Evolutionary conservation across 1,140 invertebrate genomes (phyloP).

Genomic region (Scylla paramamosain): DNA sequence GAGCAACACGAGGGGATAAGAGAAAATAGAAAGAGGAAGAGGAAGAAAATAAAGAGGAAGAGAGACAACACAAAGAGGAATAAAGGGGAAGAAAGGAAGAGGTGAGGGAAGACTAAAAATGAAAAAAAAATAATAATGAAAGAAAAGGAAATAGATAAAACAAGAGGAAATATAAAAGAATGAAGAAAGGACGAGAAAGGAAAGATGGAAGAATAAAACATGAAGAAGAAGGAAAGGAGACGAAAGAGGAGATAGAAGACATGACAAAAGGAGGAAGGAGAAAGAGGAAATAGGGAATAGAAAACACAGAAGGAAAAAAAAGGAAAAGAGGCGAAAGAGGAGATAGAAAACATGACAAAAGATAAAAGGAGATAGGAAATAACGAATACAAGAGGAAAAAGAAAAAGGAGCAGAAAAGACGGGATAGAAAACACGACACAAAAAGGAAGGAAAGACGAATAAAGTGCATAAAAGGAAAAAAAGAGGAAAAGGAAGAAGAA

Average conservation of each 20-base stretch:
- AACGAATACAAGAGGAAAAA: background rate
- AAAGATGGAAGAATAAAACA: too few relatives aligned
- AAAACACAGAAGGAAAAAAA: background rate
- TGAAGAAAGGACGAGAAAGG: too few relatives aligned
- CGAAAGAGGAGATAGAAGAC: background rate
- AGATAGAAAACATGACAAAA: background rate
- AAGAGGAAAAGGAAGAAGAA: slow-evolving; percentile 28
- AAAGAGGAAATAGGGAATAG: background rate
- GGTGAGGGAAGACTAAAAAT: too few relatives aligned
- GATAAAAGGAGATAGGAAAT: background rate
- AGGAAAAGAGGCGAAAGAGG: background rate
- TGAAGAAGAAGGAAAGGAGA: background rate
- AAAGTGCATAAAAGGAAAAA: too few relatives aligned
- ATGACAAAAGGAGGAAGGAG: background rate
- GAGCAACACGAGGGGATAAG: background rate
- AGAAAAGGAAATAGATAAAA: too few relatives aligned
- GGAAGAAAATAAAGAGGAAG: too few relatives aligned
- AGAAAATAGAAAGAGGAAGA: background rate
- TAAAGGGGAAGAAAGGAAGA: too few relatives aligned
- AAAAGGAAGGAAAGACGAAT: too few relatives aligned
- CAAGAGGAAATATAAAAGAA: too few relatives aligned
- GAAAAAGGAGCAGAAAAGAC: background rate
- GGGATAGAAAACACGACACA: background rate
- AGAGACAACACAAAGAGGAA: background rate
- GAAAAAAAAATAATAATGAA: too few relatives aligned